Evolutionary conservation across 2,797 vertebrate genomes (phyloP).

Genomic region (Phalloptychus januarius): DNA sequence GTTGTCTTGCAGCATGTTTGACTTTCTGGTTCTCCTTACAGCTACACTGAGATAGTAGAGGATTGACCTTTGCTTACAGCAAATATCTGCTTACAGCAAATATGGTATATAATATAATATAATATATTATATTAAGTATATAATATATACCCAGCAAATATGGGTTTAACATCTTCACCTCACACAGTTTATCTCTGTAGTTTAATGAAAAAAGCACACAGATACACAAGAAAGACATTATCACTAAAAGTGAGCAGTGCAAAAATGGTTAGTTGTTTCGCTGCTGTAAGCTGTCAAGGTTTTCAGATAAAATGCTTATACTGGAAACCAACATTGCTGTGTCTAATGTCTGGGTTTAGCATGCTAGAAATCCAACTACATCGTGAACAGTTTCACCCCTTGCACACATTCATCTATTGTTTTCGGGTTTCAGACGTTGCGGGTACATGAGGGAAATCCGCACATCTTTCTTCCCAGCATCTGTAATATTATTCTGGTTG

Average conservation of each 20-base stretch:
- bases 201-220: neutral
- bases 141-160: too few species aligned
- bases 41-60: neutral
- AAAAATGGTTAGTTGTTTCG: neutral
- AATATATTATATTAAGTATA: too few species aligned
- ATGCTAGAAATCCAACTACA: neutral
- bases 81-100: too few species aligned
- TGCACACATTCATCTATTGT: neutral
- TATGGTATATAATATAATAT: too few species aligned
- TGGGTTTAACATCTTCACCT: neutral
- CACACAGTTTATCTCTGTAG: neutral
- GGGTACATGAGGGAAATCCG: neutral
- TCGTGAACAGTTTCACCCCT: neutral
- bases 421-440: neutral
- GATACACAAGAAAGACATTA: neutral
- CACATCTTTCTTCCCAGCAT: neutral
- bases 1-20: neutral
- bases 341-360: neutral
- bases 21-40: neutral
- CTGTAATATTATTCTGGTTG: neutral
- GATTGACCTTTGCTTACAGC: neutral
- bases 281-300: neutral
- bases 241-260: neutral
- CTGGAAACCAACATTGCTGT: neutral
- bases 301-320: neutral